phyloP scores from a whole-genome alignment of 1,140 invertebrate species.

The Leucophenga varia region DNA sequence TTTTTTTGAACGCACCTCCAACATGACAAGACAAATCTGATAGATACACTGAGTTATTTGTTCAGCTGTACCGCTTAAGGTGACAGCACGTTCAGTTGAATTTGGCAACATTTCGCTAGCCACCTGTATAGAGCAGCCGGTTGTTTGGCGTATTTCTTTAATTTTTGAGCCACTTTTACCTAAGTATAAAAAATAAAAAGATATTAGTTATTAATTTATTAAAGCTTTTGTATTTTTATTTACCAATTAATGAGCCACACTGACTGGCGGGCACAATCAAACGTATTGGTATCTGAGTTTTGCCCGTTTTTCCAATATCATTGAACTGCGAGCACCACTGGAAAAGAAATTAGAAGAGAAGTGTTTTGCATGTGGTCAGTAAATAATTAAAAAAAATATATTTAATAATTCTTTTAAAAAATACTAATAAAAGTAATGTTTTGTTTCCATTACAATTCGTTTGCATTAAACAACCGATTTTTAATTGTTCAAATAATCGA shows the following conservation, averaged over 20 bases:
- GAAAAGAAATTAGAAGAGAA: conserved; percentile 61
- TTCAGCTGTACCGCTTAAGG: conserved; percentile 95
- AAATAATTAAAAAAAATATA: neutral
- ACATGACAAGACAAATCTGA: conserved; percentile 98
- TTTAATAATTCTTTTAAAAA: neutral
- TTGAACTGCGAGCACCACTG: conserved; percentile 83
- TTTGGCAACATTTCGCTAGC: conserved; percentile 99
- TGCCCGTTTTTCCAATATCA: conserved; percentile 70
- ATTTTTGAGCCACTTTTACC: conserved; percentile 90
- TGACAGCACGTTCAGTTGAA: conserved; percentile 98
- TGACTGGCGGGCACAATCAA: conserved; percentile 98
- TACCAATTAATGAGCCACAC: conserved; percentile 96
- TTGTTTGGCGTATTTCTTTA: conserved; percentile 90
- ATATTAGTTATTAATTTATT: conserved; percentile 75
- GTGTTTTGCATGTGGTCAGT: conserved; percentile 45
- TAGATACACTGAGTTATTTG: conserved; percentile 99
- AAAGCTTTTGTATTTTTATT: conserved; percentile 57
- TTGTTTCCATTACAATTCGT: too few relatives aligned
- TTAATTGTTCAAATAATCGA: too few relatives aligned
- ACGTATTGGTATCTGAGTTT: conserved; percentile 83
- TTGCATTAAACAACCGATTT: too few relatives aligned
- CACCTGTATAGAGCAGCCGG: conserved; percentile 90
- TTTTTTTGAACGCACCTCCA: conserved; percentile 93
- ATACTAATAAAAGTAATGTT: too few relatives aligned
- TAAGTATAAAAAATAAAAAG: conserved; percentile 13